phyloP scores from a whole-genome alignment of 2,888 invertebrate species.

The Beris morrisii region DNA sequence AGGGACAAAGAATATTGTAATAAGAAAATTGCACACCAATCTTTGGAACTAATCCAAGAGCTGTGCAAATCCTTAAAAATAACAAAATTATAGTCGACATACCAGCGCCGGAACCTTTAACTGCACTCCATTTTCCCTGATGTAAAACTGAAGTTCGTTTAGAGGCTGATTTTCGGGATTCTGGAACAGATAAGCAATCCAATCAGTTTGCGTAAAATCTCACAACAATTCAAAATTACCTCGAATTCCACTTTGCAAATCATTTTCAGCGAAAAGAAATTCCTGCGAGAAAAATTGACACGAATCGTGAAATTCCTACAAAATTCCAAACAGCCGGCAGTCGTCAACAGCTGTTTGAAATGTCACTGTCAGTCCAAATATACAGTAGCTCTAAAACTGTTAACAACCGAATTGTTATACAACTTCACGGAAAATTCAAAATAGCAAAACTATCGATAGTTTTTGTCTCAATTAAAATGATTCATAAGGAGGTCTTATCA shows the following conservation, averaged over 20 bases:
- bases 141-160: slow-evolving; percentile 57
- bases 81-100: slow-evolving; percentile 44
- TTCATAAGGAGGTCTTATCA: no score
- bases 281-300: neutral
- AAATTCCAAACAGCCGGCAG: neutral
- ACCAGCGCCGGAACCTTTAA: slow-evolving; percentile 67
- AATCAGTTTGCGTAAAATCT: neutral
- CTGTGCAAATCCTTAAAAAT: neutral
- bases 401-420: neutral
- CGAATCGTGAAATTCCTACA: neutral
- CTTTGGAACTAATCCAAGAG: no score
- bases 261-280: neutral
- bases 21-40: no score
- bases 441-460: no score
- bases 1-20: no score
- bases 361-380: neutral
- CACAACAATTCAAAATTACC: slow-evolving; percentile 16
- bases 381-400: neutral
- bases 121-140: slow-evolving; percentile 60
- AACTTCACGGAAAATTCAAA: no score
- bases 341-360: slow-evolving; percentile 2
- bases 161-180: slow-evolving; percentile 64
- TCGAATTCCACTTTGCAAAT: slow-evolving; percentile 33
- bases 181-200: slow-evolving; percentile 52
- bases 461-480: no score